Percentiles rank a stretch among this genome's conserved stretches.
These are phyloP conservation scores for Amiota communis DNA, from an alignment of 2,888 invertebrate species.

Conservation along the genomic window DNA sequence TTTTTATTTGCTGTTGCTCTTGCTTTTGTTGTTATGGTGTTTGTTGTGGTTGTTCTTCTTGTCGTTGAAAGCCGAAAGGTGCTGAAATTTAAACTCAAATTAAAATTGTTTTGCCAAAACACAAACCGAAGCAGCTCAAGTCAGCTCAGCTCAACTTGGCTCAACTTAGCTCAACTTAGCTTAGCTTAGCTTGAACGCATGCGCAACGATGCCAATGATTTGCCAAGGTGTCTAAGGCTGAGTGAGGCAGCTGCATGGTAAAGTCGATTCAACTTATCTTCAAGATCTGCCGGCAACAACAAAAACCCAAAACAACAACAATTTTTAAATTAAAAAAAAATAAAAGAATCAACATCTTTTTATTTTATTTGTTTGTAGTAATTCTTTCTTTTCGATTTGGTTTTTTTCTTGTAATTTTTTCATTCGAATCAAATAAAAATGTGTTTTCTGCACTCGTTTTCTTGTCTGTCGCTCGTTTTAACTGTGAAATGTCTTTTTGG, in stretches of 20 bases:
- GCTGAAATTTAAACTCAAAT: conserved; percentile 58
- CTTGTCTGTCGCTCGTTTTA: conserved; percentile 59
- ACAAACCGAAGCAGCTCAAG: conserved; percentile 15
- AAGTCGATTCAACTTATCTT: conserved; percentile 41
- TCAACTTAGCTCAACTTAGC: too few species aligned
- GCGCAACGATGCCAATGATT: conserved; percentile 64
- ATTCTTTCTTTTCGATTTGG: conserved; percentile 10
- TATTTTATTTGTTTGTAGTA: conserved; percentile 34
- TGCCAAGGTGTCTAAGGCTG: conserved; percentile 40
- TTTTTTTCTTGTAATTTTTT: conserved; percentile 9
- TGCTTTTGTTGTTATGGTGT: neutral
- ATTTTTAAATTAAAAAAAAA: conserved; percentile 27
- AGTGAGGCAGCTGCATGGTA: neutral
- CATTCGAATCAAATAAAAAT: conserved; percentile 27
- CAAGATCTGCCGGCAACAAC: conserved; percentile 60
- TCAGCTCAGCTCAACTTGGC: conserved; percentile 15
- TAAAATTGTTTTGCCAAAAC: conserved; percentile 46
- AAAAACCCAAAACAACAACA: conserved; percentile 49
- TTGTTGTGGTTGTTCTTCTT: conserved; percentile 5
- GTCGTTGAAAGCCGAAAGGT: conserved; percentile 45
- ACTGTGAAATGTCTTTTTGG: conserved; percentile 30
- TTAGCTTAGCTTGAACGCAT: conserved; percentile 48
- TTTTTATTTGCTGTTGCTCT: neutral
- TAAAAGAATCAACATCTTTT: conserved; percentile 31
- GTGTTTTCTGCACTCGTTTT: conserved; percentile 43